A percentile compares a stretch with the other conserved stretches of the same genome.
These are phyloP conservation scores for Acanthosepion esculentum DNA, from an alignment of 2,888 invertebrate species.

Conservation along the genomic window DNA sequence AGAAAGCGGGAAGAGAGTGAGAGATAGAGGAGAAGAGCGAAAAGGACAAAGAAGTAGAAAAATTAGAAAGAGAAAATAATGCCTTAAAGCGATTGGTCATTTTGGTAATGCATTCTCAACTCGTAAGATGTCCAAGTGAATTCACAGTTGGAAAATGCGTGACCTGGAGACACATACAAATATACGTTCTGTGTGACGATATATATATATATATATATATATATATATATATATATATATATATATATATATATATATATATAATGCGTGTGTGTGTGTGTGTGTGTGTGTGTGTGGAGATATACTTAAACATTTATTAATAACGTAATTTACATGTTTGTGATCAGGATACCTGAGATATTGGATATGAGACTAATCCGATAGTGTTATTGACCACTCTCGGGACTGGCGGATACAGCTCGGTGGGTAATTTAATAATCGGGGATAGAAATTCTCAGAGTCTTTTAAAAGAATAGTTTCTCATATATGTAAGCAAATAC, in stretches of 20 bases:
- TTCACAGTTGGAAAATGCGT: not conserved
- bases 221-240: not conserved
- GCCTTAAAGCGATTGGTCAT: not conserved
- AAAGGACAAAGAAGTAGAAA: not conserved
- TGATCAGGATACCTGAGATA: too few species aligned
- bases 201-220: not conserved
- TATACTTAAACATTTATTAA: too few species aligned
- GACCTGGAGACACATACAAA: not conserved
- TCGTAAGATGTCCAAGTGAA: not conserved
- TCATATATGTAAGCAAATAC: too few species aligned
- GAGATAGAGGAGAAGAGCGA: not conserved
- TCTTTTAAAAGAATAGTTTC: too few species aligned
- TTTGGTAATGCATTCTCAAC: not conserved
- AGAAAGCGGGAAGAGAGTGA: too few species aligned
- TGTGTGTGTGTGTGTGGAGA: not conserved
- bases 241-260: conserved; percentile 2
- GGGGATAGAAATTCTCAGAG: too few species aligned
- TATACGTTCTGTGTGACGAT: not conserved
- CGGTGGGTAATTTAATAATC: too few species aligned
- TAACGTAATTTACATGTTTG: too few species aligned
- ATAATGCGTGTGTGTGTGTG: not conserved
- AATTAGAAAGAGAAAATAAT: not conserved
- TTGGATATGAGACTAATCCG: too few species aligned
- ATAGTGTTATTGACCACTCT: too few species aligned
- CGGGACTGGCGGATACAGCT: too few species aligned